phyloP scores from a whole-genome alignment of 2,113 vertebrate genomes.

The Lates calcarifer region DNA sequence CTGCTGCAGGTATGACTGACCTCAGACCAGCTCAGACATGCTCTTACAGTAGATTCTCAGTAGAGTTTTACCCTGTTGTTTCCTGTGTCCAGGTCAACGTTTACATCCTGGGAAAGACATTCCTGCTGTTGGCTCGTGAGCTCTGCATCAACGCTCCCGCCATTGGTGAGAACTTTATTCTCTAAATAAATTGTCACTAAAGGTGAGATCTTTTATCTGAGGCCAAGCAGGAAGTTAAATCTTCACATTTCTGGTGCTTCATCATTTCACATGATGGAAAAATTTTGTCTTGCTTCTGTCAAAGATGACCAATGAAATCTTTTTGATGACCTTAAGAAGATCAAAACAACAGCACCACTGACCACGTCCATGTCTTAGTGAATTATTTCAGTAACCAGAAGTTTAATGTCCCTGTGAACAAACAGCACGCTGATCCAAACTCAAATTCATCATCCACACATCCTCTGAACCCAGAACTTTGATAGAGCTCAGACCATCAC shows the following conservation, averaged over 20 bases:
- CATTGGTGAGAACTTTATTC: constrained; percentile 86
- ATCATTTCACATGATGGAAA: too few relatives aligned
- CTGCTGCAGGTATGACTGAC: constrained; percentile 90
- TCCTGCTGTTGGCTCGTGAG: constrained; percentile 94
- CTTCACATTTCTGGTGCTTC: not conserved
- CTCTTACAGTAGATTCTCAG: not conserved
- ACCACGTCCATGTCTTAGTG: too few relatives aligned
- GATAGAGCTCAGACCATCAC: too few relatives aligned
- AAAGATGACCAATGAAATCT: too few relatives aligned
- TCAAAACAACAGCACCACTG: too few relatives aligned
- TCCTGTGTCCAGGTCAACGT: constrained; percentile 90
- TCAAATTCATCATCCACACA: too few relatives aligned
- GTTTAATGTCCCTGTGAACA: too few relatives aligned
- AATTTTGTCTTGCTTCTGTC: too few relatives aligned
- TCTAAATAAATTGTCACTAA: not conserved
- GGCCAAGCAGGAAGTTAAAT: not conserved
- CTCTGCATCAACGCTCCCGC: constrained; percentile 98
- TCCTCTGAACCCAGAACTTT: too few relatives aligned
- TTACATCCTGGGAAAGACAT: constrained; percentile 97
- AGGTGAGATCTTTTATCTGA: not conserved
- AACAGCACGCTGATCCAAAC: too few relatives aligned
- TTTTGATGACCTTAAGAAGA: too few relatives aligned
- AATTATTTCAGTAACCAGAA: too few relatives aligned
- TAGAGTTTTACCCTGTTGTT: not conserved
- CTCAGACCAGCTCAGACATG: not conserved